Evolutionary conservation across 1,140 invertebrate genomes (phyloP).

Genomic region (Drosophila orosa): DNA sequence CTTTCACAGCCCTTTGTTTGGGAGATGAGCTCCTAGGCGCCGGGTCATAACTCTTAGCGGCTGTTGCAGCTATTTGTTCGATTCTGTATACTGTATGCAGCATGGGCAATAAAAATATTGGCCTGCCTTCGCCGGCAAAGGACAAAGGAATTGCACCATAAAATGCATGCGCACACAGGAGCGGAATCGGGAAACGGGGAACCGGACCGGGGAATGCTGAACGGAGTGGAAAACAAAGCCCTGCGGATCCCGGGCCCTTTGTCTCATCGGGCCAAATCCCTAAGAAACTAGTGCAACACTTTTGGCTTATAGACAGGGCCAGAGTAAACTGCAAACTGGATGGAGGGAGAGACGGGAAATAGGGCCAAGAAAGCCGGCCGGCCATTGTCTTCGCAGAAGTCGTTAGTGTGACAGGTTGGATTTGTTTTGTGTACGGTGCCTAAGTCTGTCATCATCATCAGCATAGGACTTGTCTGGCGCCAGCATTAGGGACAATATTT

Average conservation of each 20-base stretch:
- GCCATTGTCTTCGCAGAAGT: conserved; percentile 83
- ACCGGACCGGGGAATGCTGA: conserved; percentile 30
- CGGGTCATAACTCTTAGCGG: conserved; percentile 80
- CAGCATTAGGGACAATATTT: conserved; percentile 84
- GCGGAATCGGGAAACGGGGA: conserved; percentile 25
- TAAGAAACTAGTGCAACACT: conserved; percentile 79
- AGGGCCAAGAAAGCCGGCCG: conserved; percentile 20
- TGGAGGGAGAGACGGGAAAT: background rate
- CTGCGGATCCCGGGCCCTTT: conserved; percentile 58
- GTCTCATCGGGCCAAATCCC: conserved; percentile 47
- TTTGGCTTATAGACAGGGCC: conserved; percentile 75
- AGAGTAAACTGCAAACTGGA: conserved; percentile 33
- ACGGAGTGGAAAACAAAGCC: conserved; percentile 54
- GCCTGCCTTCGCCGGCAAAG: conserved; percentile 70
- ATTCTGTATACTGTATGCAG: conserved; percentile 51
- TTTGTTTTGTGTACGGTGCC: conserved; percentile 78
- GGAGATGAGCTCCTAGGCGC: conserved; percentile 63
- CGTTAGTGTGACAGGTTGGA: conserved; percentile 84
- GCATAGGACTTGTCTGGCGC: conserved; percentile 83
- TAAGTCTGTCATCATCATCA: conserved; percentile 84
- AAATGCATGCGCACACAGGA: conserved; percentile 58
- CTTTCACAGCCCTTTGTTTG: conserved; percentile 67
- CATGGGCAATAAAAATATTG: conserved; percentile 78
- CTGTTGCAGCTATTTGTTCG: conserved; percentile 61
- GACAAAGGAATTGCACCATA: conserved; percentile 81